These are phyloP conservation scores for Montipora efflorescens DNA, from an alignment of 64 coral and sea anemone species.

Conservation along the genomic window DNA sequence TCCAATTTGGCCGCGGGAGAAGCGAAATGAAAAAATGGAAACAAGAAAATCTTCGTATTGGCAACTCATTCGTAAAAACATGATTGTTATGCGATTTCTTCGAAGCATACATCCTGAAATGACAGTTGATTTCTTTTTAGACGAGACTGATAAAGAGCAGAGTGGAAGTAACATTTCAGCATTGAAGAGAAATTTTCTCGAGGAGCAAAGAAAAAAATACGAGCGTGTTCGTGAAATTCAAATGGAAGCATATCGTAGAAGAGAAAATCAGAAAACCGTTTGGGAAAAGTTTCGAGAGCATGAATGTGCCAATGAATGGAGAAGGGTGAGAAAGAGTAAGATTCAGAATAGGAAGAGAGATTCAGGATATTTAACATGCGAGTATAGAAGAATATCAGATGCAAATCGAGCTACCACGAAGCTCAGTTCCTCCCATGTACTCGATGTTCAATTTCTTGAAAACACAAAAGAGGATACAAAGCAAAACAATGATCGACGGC, in stretches of 20 bases:
- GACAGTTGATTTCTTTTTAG: neutral
- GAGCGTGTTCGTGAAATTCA: conserved; percentile 26
- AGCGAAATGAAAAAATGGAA: conserved; percentile 5
- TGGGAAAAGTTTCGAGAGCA: neutral
- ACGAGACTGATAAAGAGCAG: neutral
- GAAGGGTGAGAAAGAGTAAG: neutral
- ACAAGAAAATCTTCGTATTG: neutral
- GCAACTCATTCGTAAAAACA: neutral
- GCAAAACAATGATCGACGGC: neutral
- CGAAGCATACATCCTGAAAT: conserved; percentile 5
- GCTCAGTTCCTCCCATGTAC: neutral
- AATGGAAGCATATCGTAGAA: neutral
- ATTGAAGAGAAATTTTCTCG: conserved; percentile 1
- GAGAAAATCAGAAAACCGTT: neutral
- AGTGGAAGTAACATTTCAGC: neutral
- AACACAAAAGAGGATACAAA: neutral
- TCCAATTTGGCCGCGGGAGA: conserved; percentile 20
- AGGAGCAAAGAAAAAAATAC: conserved; percentile 8
- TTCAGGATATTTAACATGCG: neutral
- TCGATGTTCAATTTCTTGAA: neutral
- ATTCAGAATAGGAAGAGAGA: neutral
- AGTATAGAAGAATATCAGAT: neutral
- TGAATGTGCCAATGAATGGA: neutral
- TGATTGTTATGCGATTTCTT: conserved; percentile 29
- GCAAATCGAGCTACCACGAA: neutral